Conservation (phyloP, 2,888 invertebrate genomes). For the Cheilosia pagana region DNA sequence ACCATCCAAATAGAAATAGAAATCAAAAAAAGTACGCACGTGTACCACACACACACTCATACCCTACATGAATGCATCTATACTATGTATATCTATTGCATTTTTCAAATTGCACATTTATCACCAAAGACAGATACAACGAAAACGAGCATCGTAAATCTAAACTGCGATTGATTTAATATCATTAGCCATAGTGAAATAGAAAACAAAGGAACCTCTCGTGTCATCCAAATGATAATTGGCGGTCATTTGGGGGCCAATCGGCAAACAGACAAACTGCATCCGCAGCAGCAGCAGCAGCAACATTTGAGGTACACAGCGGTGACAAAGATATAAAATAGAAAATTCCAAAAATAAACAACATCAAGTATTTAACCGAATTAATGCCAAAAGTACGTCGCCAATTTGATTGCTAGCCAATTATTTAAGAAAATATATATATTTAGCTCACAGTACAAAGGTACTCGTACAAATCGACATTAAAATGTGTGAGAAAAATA, state of each 20-base stretch:
- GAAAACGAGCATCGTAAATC: slow-evolving; percentile 45
- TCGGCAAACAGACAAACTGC: slow-evolving; percentile 8
- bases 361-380: slow-evolving; percentile 45
- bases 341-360: slow-evolving; percentile 53
- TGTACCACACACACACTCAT: background rate
- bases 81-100: background rate
- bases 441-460: slow-evolving; percentile 47
- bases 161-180: slow-evolving; percentile 60
- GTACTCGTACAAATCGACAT: slow-evolving; percentile 43
- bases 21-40: slow-evolving; percentile 34
- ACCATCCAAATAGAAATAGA: slow-evolving; percentile 32
- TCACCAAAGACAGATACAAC: slow-evolving; percentile 3
- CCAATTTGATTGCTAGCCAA: slow-evolving; percentile 77
- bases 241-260: slow-evolving; percentile 60
- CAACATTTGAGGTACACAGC: slow-evolving; percentile 17
- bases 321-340: slow-evolving; percentile 35
- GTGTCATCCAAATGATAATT: slow-evolving; percentile 31
- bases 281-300: slow-evolving; percentile 10
- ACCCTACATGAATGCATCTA: background rate
- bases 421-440: slow-evolving; percentile 70
- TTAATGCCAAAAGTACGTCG: slow-evolving; percentile 71
- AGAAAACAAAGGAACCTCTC: slow-evolving; percentile 27
- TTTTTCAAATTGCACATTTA: slow-evolving; percentile 40
- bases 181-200: slow-evolving; percentile 32
- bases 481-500: background rate